These are phyloP conservation scores for Astreopora myriophthalma DNA, from an alignment of 64 coral and sea anemone species.

Conservation along the genomic window DNA sequence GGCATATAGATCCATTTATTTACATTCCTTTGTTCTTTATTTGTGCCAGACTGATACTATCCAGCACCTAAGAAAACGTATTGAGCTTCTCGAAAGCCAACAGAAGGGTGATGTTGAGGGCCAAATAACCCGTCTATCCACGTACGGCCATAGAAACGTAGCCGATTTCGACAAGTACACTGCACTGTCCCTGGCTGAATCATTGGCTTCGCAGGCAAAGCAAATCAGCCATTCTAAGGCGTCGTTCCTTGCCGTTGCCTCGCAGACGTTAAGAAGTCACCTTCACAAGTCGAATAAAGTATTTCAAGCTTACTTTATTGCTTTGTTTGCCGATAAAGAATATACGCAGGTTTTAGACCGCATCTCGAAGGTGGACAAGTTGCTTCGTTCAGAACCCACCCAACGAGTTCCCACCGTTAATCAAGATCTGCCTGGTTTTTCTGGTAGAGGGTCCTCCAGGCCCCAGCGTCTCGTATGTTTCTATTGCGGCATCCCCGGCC, in stretches of 20 bases:
- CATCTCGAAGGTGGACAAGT: slow-evolving; percentile 38
- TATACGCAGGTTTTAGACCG: not conserved
- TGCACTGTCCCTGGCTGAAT: not conserved
- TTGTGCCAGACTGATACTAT: no score
- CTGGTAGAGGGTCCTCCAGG: no score
- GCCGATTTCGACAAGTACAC: not conserved
- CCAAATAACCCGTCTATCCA: not conserved
- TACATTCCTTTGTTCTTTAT: no score
- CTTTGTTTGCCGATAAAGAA: not conserved
- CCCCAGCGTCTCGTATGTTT: no score
- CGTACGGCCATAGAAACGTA: not conserved
- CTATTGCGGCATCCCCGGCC: no score
- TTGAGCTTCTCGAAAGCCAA: not conserved
- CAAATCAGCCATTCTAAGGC: not conserved
- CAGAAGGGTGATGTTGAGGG: not conserved
- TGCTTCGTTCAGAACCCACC: not conserved
- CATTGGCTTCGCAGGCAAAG: not conserved
- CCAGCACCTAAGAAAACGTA: no score
- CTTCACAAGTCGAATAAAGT: not conserved
- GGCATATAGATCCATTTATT: no score
- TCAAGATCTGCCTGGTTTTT: no score
- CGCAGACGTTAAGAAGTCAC: not conserved
- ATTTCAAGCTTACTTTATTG: not conserved
- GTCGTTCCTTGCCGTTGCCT: not conserved
- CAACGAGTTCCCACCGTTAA: not conserved